These are phyloP conservation scores for Perca fluviatilis DNA, from an alignment of 2,113 vertebrate genomes.

Conservation along the genomic window DNA sequence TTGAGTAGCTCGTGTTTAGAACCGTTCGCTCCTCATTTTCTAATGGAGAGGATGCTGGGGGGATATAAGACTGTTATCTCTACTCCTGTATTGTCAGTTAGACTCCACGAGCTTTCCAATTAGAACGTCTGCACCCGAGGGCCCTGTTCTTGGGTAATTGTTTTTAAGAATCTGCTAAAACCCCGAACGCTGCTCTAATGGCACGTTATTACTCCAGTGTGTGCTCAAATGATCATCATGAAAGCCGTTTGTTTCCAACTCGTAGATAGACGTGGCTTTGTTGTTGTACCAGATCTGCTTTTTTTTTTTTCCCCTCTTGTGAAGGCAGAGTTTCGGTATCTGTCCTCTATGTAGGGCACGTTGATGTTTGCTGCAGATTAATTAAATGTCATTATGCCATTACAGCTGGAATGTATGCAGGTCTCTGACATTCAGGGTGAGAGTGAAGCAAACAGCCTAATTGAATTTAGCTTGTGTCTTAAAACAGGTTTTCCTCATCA, in stretches of 20 bases:
- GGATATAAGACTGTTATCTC: conserved; percentile 37
- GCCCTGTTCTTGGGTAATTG: conserved; percentile 60
- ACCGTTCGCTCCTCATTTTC: conserved; percentile 5
- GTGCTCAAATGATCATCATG: conserved; percentile 51
- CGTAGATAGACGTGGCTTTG: conserved; percentile 13
- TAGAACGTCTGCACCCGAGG: conserved; percentile 44
- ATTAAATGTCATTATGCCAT: conserved; percentile 48
- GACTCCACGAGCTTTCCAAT: conserved; percentile 57
- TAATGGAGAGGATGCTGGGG: neutral
- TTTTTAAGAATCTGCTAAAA: conserved; percentile 57
- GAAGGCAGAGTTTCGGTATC: conserved; percentile 25
- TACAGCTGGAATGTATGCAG: conserved; percentile 30
- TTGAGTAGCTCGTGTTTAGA: neutral
- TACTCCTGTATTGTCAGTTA: conserved; percentile 32
- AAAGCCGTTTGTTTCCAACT: conserved; percentile 31
- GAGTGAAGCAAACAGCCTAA: conserved; percentile 47
- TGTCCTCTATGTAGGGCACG: conserved; percentile 11
- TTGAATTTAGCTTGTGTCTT: conserved; percentile 38
- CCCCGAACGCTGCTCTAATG: conserved; percentile 36
- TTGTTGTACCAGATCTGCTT: conserved; percentile 17
- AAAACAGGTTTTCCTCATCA: conserved; percentile 6
- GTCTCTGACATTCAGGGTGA: conserved; percentile 35
- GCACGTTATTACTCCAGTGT: conserved; percentile 21
- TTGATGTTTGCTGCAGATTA: conserved; percentile 38
- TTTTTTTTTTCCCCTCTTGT: neutral